Percentiles rank a stretch among this genome's conserved stretches.
phyloP scores from a whole-genome alignment of 92 coral and sea anemone genomes.

The Hydrozoanthus gracilis region DNA sequence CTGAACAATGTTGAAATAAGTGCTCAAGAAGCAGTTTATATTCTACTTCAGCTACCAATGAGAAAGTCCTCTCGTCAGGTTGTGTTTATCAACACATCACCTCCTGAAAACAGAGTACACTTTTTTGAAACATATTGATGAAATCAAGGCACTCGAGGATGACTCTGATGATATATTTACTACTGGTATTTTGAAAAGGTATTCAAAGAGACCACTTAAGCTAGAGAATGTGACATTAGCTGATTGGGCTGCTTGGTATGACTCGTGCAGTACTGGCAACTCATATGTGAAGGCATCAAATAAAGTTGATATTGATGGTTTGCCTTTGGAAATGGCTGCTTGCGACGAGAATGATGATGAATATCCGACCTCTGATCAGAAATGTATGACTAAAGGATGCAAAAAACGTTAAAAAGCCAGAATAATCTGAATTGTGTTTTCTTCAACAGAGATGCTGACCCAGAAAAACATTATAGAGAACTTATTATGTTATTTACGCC shows the following conservation, averaged over 20 bases:
- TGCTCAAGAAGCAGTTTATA: conserved; percentile 58
- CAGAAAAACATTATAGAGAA: conserved; percentile 54
- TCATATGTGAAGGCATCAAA: conserved; percentile 20
- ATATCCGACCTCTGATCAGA: not conserved
- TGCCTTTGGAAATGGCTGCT: conserved; percentile 48
- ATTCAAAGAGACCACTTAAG: conserved; percentile 65
- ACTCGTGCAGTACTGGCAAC: conserved; percentile 40
- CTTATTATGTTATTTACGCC: conserved; percentile 49
- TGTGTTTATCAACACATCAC: conserved; percentile 73
- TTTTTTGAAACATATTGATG: conserved; percentile 67
- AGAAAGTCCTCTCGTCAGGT: conserved; percentile 64
- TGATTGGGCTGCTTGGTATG: conserved; percentile 86
- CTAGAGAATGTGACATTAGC: conserved; percentile 67
- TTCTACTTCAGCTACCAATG: conserved; percentile 63
- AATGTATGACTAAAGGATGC: not conserved
- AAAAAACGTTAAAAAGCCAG: conserved; percentile 15
- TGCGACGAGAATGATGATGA: conserved; percentile 49
- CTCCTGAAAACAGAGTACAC: conserved; percentile 69
- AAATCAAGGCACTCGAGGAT: conserved; percentile 71
- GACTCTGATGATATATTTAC: conserved; percentile 74
- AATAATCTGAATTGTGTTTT: conserved; percentile 22
- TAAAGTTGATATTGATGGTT: conserved; percentile 48
- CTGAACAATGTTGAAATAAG: conserved; percentile 19
- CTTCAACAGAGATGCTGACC: conserved; percentile 18
- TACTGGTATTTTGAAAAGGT: conserved; percentile 68